phyloP scores from a whole-genome alignment of 2,113 vertebrate genomes.

The Astatoreochromis straeleni region DNA sequence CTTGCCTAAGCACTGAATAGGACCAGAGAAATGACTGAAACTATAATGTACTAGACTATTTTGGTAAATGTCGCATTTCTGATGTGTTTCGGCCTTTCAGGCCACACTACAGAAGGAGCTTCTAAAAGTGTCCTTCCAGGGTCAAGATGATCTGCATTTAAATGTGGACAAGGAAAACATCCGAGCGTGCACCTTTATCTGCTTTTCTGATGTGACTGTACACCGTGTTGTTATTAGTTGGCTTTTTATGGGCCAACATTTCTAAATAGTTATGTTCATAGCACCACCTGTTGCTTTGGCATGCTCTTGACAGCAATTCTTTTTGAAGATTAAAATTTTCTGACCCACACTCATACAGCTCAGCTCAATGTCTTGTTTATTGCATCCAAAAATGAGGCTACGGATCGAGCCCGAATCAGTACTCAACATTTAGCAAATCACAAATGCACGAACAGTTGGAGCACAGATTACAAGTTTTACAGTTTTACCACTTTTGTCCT shows the following conservation, averaged over 20 bases:
- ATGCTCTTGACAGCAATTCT: background rate
- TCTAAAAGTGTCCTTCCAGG: background rate
- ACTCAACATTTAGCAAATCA: background rate
- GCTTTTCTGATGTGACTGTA: background rate
- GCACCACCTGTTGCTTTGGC: background rate
- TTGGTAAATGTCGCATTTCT: background rate
- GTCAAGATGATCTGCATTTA: background rate
- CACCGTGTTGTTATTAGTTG: background rate
- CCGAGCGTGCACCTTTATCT: accelerated
- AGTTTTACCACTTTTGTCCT: background rate
- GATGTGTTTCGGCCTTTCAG: background rate
- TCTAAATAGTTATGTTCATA: background rate
- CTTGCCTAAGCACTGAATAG: background rate
- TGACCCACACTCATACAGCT: background rate
- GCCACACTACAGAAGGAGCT: background rate
- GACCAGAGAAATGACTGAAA: background rate
- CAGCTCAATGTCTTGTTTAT: background rate
- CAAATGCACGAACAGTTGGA: background rate
- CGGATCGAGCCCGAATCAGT: background rate
- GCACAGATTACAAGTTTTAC: background rate
- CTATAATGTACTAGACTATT: background rate
- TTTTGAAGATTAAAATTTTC: background rate
- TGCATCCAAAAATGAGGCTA: background rate
- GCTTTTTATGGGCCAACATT: background rate
- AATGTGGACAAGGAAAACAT: background rate